A percentile compares a stretch with the other conserved stretches of the same genome.
These are phyloP conservation scores for Microcebus lehilahytsara DNA, from an alignment of 2,113 vertebrate genomes.

Conservation along the genomic window DNA sequence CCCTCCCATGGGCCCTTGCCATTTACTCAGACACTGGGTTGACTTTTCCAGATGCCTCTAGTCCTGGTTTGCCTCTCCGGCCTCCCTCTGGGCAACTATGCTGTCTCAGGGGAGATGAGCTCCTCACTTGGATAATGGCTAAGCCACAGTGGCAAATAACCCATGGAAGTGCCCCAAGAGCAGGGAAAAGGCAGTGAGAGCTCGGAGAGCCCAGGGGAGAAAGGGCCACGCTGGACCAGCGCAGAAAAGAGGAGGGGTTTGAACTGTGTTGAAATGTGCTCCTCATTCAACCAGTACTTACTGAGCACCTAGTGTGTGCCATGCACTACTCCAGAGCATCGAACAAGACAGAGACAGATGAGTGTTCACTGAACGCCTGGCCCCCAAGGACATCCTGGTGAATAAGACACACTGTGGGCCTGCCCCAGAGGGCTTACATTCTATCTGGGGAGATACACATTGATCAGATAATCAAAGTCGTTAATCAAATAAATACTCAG, in stretches of 20 bases:
- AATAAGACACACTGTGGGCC: background rate
- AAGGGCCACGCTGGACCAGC: too few species aligned
- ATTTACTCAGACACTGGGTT: too few species aligned
- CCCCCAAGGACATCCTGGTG: background rate
- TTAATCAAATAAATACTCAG: background rate
- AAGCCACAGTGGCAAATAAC: background rate
- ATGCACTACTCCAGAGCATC: background rate
- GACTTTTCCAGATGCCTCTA: fast-evolving
- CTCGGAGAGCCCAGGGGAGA: background rate
- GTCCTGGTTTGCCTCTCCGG: background rate
- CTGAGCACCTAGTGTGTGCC: background rate
- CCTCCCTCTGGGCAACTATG: background rate
- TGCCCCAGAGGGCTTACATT: background rate
- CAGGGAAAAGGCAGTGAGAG: background rate
- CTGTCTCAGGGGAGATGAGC: background rate
- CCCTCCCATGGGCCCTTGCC: fast-evolving
- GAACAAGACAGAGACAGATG: background rate
- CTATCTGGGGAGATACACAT: background rate
- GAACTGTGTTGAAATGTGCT: background rate
- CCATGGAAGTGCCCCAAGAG: background rate
- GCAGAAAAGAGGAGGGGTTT: background rate
- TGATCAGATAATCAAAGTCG: background rate
- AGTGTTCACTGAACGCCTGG: background rate
- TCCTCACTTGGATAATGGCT: background rate
- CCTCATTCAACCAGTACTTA: background rate